These are phyloP conservation scores for Corapipo altera DNA, from an alignment of 2,113 vertebrate genomes.

Conservation along the genomic window DNA sequence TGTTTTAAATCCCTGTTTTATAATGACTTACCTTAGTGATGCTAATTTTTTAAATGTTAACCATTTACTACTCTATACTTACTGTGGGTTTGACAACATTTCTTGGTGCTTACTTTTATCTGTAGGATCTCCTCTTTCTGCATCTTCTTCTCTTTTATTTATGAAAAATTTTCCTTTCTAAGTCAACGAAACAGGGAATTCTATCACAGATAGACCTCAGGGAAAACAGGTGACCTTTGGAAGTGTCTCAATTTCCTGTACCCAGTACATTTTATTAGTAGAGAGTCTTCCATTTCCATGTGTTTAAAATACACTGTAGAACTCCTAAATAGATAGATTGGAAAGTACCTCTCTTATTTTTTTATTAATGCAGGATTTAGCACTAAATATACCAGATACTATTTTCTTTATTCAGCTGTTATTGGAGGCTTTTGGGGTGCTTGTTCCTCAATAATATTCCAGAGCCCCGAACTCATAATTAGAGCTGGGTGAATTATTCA, in stretches of 20 bases:
- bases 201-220: neutral
- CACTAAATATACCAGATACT: neutral
- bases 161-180: neutral
- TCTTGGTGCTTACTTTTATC: neutral
- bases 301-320: neutral
- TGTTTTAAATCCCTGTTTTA: neutral
- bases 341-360: neutral
- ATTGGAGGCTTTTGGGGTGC: neutral
- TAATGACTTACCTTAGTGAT: neutral
- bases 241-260: neutral
- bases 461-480: neutral
- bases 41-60: neutral
- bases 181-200: neutral
- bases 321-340: neutral
- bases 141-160: neutral
- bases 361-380: neutral
- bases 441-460: neutral
- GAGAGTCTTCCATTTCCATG: fast-evolving
- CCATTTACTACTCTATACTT: neutral
- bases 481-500: neutral
- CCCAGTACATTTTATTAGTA: neutral
- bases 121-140: neutral
- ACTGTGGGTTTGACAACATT: neutral
- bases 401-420: neutral
- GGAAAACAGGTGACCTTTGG: neutral